Evolutionary conservation across 2,888 invertebrate species (phyloP).

Genomic region (Serripes groenlandicus): DNA sequence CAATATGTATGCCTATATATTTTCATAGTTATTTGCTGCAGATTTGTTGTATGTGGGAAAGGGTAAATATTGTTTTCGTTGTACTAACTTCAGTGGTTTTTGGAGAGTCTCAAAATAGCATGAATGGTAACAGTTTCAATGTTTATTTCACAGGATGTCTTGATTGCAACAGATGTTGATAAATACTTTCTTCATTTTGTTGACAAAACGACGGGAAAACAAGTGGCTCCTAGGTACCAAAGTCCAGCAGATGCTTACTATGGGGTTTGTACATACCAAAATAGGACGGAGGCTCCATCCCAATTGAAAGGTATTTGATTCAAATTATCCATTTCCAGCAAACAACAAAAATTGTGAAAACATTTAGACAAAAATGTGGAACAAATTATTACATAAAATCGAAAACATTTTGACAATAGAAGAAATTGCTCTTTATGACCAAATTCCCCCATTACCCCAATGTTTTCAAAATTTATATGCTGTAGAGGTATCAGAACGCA

Average conservation of each 20-base stretch:
- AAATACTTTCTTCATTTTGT: constrained; percentile 35
- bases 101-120: too few relatives aligned
- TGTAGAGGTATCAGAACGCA: too few relatives aligned
- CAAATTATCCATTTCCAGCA: too few relatives aligned
- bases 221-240: constrained; percentile 18
- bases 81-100: too few relatives aligned
- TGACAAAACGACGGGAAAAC: constrained; percentile 38
- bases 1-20: too few relatives aligned
- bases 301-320: constrained; percentile 13
- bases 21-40: too few relatives aligned
- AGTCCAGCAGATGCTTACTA: constrained; percentile 27
- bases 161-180: constrained; percentile 49
- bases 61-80: too few relatives aligned
- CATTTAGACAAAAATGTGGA: too few relatives aligned
- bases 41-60: too few relatives aligned
- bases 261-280: constrained; percentile 49
- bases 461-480: not conserved
- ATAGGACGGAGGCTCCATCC: constrained; percentile 24
- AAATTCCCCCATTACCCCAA: not conserved
- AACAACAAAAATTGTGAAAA: too few relatives aligned
- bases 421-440: not conserved
- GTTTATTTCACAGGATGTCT: constrained; percentile 31
- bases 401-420: not conserved
- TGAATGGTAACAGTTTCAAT: not conserved
- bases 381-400: too few relatives aligned